Conservation (phyloP, 35 echinoderm and acorn worm species). For the Eucidaris tribuloides region DNA sequence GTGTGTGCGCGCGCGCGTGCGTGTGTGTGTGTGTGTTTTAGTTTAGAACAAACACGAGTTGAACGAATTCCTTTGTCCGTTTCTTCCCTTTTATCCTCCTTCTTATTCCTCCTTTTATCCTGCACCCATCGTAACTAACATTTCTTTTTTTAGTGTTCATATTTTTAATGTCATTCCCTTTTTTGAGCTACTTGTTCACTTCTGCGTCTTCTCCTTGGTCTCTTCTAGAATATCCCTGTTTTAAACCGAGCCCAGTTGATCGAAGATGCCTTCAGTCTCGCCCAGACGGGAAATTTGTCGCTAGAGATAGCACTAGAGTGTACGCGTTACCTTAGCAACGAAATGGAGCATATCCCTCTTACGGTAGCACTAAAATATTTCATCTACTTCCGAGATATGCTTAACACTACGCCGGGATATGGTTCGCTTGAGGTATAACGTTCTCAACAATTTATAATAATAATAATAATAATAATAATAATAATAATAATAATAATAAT, state of each 20-base stretch:
- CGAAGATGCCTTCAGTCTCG: not conserved
- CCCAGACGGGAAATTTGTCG: not conserved
- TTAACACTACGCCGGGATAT: not conserved
- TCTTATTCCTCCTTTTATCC: too few relatives aligned
- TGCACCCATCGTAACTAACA: too few relatives aligned
- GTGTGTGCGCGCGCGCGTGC: too few relatives aligned
- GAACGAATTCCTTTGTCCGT: too few relatives aligned
- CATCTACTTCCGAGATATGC: not conserved
- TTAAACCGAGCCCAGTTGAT: not conserved
- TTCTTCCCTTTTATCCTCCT: too few relatives aligned
- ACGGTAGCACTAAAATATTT: not conserved
- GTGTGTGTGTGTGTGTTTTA: too few relatives aligned
- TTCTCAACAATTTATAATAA: not conserved
- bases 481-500: constrained; percentile 1
- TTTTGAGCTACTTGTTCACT: too few relatives aligned
- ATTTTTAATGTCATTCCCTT: too few relatives aligned
- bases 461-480: constrained; percentile 1
- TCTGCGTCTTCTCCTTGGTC: too few relatives aligned
- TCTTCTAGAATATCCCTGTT: not conserved
- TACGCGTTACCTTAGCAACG: not conserved
- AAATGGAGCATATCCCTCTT: not conserved
- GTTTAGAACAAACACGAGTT: too few relatives aligned
- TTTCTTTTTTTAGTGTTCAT: too few relatives aligned
- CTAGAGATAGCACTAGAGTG: not conserved
- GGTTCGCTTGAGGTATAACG: constrained; percentile 9